Base-by-base conservation (phyloP, 2,797 vertebrate species). In the Syngnathus rostellatus region DNA sequence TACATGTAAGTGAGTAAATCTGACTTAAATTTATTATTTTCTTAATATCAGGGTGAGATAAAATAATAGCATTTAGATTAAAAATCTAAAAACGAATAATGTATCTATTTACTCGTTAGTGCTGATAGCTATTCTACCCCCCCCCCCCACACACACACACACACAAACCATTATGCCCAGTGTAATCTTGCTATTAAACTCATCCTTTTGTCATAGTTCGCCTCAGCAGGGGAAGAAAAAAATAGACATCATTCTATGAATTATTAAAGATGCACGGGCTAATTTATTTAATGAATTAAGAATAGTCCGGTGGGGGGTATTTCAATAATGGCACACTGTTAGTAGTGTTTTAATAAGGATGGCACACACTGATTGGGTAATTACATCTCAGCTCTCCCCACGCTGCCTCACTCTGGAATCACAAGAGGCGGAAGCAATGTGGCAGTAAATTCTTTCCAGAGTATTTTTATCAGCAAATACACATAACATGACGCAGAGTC, bases 261-360 rank as follows among this genome's bases (percentile, higher is more conserved):
- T 94, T 93, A 94, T 92, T 93, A 91, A 94, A 88, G 74, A 82
- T 79, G 68, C 84, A 85, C 85, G 89, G 83, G 89, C 87, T 91
- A 92, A 92, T 92, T 92, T 93, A 93, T 90, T 92, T 92, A 93
- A 93, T 93, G 89, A 93, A 94, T 93, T 92, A 94, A 90, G 90
- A 93, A 92, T 88, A 90, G 89, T 90, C 90, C 89, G 71, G 86
- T 88, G 87, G 81, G 89, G 91, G 85, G 88, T 83, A 87, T 88
- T 93, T 94, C 92, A 94, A 93, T 93, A 94, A 94, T 93, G 89
- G 91, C 93, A 91, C 89, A 89, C 89, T 90, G 89, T 89, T 90
- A 89, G 88, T 92, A 89, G 85, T 90, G 88, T 93, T 94, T 92
- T 92, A 91, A 91, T 94, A 91, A 93, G 91, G 90, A 91, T 57